Base-by-base conservation (phyloP, 2,888 invertebrate genomes). In the Brachyopa scutellaris region DNA sequence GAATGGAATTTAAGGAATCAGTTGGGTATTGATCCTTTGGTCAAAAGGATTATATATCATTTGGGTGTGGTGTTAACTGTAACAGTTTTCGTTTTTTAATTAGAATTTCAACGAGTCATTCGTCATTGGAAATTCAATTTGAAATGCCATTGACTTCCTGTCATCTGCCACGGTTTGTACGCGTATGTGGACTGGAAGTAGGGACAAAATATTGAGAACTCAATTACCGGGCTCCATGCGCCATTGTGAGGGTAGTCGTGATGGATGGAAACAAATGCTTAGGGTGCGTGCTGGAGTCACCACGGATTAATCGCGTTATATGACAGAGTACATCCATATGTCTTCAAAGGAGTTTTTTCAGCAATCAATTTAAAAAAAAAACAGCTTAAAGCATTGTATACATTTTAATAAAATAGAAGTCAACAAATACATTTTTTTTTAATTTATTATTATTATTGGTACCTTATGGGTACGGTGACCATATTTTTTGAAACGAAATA, bases 11-110 rank as follows among this genome's bases (percentile, higher is more conserved):
- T 11, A 11, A 40, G 17, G 23, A 59, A 57, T 66, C 66, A 74
- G 74, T 74, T 59, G 74, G 66, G 13, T 66, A 57, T 51, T 66
- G 78, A 78, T 59, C 78, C 53, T 36, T 29, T 7, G 64, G 72
- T 66, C 72, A 72, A 78, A 64, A 72, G 78, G 72, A 78, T 78
- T 78, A 70, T 78, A 66, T 42, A 62, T 78, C 72, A 78, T 72
- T 49, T 40, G 13, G 26, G n/a, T 49, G 64, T 49, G 64, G 51
- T 62, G 69, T 57, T 61, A 78, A 49, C 15, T 70, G 77, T 51
- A 45, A 64, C 64, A 49, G 19, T 64, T 70, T 78, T 51, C 19
- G 21, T 49, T 42, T 45, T 36, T 78, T 42, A 78, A 72, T 72
- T 57, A 78, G 69, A 64, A 64, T 64, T 78, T 78, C 70, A 78